Percentiles rank a stretch among this genome's conserved stretches.
These are phyloP conservation scores for Pyrocephalus nanus DNA, from an alignment of 2,797 vertebrate genomes.

Conservation along the genomic window DNA sequence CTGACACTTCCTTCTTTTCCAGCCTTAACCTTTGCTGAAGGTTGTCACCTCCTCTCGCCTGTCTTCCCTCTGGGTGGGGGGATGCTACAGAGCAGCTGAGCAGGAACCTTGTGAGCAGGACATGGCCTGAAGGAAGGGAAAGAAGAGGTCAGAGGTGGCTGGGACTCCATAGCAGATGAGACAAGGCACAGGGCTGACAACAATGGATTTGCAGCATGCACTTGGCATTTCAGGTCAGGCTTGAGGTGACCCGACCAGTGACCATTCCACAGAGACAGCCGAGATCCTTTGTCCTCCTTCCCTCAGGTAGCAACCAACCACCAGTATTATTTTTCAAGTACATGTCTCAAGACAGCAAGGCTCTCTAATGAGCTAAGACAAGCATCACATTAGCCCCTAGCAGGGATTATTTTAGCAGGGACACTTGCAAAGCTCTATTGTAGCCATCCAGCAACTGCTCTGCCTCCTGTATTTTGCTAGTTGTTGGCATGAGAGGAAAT, in stretches of 20 bases:
- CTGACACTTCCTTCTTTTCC: constrained; percentile 24
- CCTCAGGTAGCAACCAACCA: constrained; percentile 5
- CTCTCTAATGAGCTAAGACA: constrained; percentile 62
- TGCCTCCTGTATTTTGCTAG: constrained; percentile 12
- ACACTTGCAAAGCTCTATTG: not conserved
- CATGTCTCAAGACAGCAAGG: constrained; percentile 15
- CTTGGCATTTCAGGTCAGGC: constrained; percentile 26
- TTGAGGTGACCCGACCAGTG: not conserved
- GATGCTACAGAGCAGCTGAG: not conserved
- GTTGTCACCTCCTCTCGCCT: not conserved
- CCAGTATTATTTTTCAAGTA: not conserved
- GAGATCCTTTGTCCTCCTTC: not conserved
- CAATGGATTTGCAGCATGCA: not conserved
- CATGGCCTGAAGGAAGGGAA: not conserved
- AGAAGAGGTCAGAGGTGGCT: not conserved
- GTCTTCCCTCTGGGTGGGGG: not conserved
- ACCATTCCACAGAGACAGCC: not conserved
- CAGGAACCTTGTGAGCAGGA: not conserved
- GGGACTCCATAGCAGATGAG: not conserved
- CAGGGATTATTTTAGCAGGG: constrained; percentile 26
- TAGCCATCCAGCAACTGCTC: not conserved
- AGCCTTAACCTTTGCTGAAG: constrained; percentile 2
- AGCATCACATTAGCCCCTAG: constrained; percentile 31
- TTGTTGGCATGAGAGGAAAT: not conserved
- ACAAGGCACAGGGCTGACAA: not conserved